Evolutionary conservation across 1,140 invertebrate genomes (phyloP), one percentile per base, ranked within the genome.

Genomic region (Pectinophora gossypiella): DNA sequence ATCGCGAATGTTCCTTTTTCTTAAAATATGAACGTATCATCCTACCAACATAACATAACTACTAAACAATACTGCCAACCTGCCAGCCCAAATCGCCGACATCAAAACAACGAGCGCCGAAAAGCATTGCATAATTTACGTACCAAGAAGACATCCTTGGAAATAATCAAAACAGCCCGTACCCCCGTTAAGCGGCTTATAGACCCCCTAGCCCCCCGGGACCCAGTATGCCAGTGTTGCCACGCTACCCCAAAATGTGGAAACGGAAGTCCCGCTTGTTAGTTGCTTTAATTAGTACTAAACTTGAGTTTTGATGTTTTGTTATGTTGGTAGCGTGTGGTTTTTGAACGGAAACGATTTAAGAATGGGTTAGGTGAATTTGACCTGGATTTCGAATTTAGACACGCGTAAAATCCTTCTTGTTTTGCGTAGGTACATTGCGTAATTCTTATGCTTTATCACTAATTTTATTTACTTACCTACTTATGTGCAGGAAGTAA

Each of bases 151-250:
- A 85, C 78, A 82, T 79, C 76, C 75, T 79, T 73, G 51, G 80
- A 73, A 84, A 79, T 80, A 79, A 84, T 84, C 72, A 81, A 81
- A 84, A 76, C 77, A 76, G 61, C 59, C 68, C 65, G 51, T 50
- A 55, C 68, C 65, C 40, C 78, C 76, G 64, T 13, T 86, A 86
- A 86, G 80, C 80, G 50, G 82, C 82, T 86, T 86, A 85, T 65
- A 35, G 32, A 47, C 59, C 65, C 56, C 64, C 23, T 19, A 27
- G 20, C 59, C 59, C 38, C 19, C 59, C 18, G 47, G 54, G 61
- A 51, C 32, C 35, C 16, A n/a, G n/a, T n/a, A n/a, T 53, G 42
- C 47, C 59, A 61, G 57, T 60, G 53, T 62, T 64, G 55, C 58
- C 60, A 64, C 45, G 57, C 40, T 56, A 59, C 58, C 64, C 71